A percentile compares a stretch with the other conserved stretches of the same genome.
These are phyloP conservation scores for Hybos culiciformis DNA, from an alignment of 2,888 invertebrate genomes.

Conservation along the genomic window DNA sequence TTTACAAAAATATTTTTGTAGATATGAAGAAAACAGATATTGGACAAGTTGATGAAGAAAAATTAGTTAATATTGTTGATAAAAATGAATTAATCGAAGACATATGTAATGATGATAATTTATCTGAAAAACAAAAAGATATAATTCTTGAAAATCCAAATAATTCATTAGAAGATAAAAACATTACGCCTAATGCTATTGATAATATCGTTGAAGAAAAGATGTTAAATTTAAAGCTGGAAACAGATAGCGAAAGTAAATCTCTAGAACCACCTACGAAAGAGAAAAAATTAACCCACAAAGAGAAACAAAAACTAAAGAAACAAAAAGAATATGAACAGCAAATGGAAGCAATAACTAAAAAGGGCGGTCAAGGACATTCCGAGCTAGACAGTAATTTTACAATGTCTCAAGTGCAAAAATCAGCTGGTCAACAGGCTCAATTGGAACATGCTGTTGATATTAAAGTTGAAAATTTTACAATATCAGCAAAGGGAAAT, in stretches of 20 bases:
- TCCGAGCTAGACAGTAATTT: constrained; percentile 88
- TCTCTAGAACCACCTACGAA: constrained; percentile 34
- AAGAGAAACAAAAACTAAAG: constrained; percentile 83
- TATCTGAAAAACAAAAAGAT: too few species aligned
- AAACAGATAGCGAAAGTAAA: constrained; percentile 17
- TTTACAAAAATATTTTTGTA: too few species aligned
- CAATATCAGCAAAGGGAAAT: constrained; percentile 93
- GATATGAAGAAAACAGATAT: too few species aligned
- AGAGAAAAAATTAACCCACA: constrained; percentile 73
- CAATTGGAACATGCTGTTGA: constrained; percentile 88
- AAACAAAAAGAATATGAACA: constrained; percentile 80
- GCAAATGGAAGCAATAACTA: constrained; percentile 70
- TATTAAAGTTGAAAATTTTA: constrained; percentile 97
- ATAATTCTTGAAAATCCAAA: constrained; percentile 19
- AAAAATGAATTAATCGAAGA: too few species aligned
- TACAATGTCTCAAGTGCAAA: constrained; percentile 75
- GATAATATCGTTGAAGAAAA: constrained; percentile 26
- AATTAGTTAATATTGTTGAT: too few species aligned
- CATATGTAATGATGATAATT: too few species aligned
- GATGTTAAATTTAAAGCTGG: too few species aligned
- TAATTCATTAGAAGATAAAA: too few species aligned
- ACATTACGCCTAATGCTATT: too few species aligned
- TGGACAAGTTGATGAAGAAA: neutral
- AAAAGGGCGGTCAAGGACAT: constrained; percentile 78
- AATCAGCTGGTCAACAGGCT: constrained; percentile 59